Evolutionary conservation across 2,888 invertebrate species (phyloP).

Genomic region (Erebia epiphron): DNA sequence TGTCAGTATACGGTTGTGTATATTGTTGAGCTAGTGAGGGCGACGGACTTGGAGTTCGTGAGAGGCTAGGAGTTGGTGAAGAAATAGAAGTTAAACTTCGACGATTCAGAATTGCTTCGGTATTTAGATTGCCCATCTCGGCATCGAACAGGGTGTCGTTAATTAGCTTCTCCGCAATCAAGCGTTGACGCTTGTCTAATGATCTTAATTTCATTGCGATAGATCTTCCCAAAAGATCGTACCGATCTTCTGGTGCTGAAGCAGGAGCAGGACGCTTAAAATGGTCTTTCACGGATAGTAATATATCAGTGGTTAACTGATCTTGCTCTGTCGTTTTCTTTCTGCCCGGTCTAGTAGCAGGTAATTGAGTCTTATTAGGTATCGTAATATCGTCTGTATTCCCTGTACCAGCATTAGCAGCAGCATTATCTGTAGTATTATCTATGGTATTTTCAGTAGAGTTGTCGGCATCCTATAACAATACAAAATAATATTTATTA

Average conservation of each 20-base stretch:
- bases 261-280: background rate
- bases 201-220: no score
- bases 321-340: background rate
- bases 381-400: constrained; percentile 1
- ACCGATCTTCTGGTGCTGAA: background rate
- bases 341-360: background rate
- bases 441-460: background rate
- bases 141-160: background rate
- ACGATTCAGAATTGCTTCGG: constrained; percentile 1
- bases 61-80: background rate
- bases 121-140: constrained; percentile 4
- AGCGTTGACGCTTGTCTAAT: background rate
- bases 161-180: background rate
- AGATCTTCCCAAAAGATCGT: background rate
- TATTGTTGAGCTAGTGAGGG: constrained; percentile 2
- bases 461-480: background rate
- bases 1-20: background rate
- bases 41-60: constrained; percentile 4
- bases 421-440: constrained; percentile 1
- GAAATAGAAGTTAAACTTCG: background rate
- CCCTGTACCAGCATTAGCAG: background rate
- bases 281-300: constrained; percentile 1
- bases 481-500: constrained; percentile 1
- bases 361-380: background rate
- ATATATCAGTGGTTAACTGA: background rate